Base-by-base conservation (phyloP, 2,888 invertebrate species). In the Drosophila mulleri region DNA sequence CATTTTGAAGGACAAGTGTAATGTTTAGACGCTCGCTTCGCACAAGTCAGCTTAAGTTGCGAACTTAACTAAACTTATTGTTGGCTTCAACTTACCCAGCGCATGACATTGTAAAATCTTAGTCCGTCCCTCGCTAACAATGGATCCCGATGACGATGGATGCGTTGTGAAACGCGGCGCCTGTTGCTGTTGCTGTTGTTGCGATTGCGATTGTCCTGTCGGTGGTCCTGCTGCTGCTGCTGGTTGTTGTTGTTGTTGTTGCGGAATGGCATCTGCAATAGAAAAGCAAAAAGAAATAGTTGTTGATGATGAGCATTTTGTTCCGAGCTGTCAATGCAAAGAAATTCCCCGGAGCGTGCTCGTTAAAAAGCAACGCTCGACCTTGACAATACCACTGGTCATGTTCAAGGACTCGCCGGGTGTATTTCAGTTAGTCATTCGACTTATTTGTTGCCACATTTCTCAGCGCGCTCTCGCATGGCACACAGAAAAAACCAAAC, bases 31-130 rank as follows among this genome's bases (percentile, higher is more conserved):
- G 54, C 54, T 39, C n/a, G 20, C 26, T n/a, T 5, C 18, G 50
- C n/a, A 18, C 35, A 23, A 59, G 59, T 11, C 59, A 39, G 39
- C 48, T 48, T 35, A 42, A n/a, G 42, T 39, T 42, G 45, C 63
- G 26, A 68, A 65, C 71, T 71, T 0, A 26, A 65, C 71, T 71
- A 52, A 61, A 63, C 77, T 67, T 73, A 58, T 53, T 47, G 57
- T 62, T 66, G 44, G 75, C 56, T 66, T 72, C 52, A 67, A 94
- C 95, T 95, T 94, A 97, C 98, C 98, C 92, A 96, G 94, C 20
- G 98, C 98, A 93, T 96, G 96, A 93, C 98, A 98, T 93, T 98
- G 97, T 80, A 98, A 94, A 92, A 98, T 97, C 94, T 98, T 98
- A 54, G 96, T 96, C 71, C 96, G 95, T 91, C 97, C 97, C 94